Conservation (phyloP, 2,888 invertebrate species). For the Diadromus collaris region DNA sequence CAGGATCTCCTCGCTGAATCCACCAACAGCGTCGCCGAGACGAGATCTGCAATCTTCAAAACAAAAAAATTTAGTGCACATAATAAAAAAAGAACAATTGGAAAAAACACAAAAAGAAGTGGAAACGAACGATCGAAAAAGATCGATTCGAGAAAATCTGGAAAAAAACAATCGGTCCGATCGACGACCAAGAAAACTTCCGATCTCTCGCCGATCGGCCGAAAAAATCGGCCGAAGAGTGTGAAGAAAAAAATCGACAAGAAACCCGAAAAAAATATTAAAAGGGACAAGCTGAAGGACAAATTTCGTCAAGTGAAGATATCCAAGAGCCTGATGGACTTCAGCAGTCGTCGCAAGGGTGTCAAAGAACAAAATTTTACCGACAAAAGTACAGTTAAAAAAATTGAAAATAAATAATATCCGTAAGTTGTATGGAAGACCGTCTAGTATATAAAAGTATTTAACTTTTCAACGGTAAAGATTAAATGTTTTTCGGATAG, state of each 20-base stretch:
- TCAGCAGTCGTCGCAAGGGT: background rate
- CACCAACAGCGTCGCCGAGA: conserved; percentile 5
- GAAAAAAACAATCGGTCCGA: background rate
- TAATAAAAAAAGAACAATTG: background rate
- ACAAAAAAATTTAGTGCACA: conserved; percentile 12
- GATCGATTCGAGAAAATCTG: background rate
- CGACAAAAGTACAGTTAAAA: background rate
- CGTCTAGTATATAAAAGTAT: background rate
- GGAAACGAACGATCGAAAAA: background rate
- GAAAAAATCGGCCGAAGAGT: background rate
- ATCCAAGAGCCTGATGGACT: background rate
- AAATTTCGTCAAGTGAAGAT: conserved; percentile 6
- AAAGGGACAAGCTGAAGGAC: conserved; percentile 1
- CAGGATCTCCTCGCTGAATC: conserved; percentile 23
- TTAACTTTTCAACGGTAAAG: background rate
- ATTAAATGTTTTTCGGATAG: background rate
- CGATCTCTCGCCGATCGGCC: conserved; percentile 4
- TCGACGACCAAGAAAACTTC: background rate
- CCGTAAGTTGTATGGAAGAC: background rate
- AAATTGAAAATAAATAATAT: background rate
- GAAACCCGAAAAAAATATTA: conserved; percentile 17
- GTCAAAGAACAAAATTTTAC: conserved; percentile 10
- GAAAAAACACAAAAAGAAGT: background rate
- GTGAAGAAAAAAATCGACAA: background rate
- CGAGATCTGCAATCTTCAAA: conserved; percentile 28